A percentile compares a stretch with the other conserved stretches of the same genome.
Conservation (phyloP, 2,113 vertebrate species). For the Oryctolagus cuniculus region mOryCun1.1 NC_091438.1:126023001-126023500, state of each 20-base stretch:
- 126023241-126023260: neutral
- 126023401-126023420: neutral
- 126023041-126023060: too few species aligned
- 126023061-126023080: too few species aligned
- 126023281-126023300: neutral
- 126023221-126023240: constrained; percentile 4
- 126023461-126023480: too few species aligned
- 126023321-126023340: neutral
- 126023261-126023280: neutral
- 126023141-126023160: neutral
- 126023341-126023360: neutral
- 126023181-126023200: neutral
- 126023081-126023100: neutral
- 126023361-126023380: too few species aligned
- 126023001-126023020: too few species aligned
- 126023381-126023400: neutral
- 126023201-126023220: neutral
- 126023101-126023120: neutral
- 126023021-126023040: too few species aligned
- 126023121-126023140: neutral
- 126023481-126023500: too few species aligned
- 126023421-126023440: too few species aligned
- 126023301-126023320: neutral
- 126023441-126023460: too few species aligned
- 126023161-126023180: neutral